Conservation (phyloP, 37 sponge, comb jelly and placozoan species). For the Aphrocallistes beatrix region DNA sequence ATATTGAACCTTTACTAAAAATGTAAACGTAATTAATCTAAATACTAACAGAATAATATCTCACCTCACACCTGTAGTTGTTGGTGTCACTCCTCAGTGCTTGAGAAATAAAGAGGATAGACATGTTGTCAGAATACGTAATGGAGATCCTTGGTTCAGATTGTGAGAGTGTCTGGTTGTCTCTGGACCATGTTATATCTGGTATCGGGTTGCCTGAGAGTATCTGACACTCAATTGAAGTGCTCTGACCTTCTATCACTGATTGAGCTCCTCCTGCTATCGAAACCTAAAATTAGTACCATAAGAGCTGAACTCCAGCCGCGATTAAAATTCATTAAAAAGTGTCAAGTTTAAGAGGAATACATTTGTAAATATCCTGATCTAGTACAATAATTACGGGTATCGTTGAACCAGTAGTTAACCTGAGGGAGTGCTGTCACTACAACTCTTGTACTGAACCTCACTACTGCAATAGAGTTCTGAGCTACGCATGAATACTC, state of each 20-base stretch:
- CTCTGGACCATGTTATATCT: neutral
- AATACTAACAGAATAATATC: too few relatives aligned
- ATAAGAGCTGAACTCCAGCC: too few relatives aligned
- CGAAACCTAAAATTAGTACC: too few relatives aligned
- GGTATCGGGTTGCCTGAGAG: neutral
- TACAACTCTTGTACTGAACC: neutral
- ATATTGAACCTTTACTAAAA: too few relatives aligned
- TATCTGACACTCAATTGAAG: neutral
- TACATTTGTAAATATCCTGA: too few relatives aligned
- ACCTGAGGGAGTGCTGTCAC: neutral
- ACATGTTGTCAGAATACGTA: neutral
- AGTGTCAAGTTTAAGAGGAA: too few relatives aligned
- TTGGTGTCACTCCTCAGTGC: constrained; percentile 8
- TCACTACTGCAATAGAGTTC: neutral
- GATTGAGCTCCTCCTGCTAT: neutral
- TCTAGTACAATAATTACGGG: too few relatives aligned
- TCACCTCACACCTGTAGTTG: neutral
- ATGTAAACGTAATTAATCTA: too few relatives aligned
- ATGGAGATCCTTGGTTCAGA: neutral
- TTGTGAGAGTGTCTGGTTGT: neutral
- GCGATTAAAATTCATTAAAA: too few relatives aligned
- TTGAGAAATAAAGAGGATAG: neutral
- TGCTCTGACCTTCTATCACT: neutral
- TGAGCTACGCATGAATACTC: neutral
- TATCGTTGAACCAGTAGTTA: too few relatives aligned